phyloP scores from a whole-genome alignment of 2,797 vertebrate genomes.

The Pangasius krempfi region DNA sequence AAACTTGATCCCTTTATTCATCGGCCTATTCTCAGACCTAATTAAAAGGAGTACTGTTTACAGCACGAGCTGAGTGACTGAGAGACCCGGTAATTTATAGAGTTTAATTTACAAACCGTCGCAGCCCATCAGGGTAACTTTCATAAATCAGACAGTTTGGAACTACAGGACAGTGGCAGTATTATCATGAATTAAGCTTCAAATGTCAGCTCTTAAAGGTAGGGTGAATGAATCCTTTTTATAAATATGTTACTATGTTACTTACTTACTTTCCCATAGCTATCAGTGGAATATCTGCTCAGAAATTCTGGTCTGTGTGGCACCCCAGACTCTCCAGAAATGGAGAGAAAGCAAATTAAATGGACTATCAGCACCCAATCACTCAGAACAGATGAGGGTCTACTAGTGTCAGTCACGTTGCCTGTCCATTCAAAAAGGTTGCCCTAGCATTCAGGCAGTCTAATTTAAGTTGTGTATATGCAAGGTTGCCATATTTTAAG shows the following conservation, averaged over 20 bases:
- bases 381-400: neutral
- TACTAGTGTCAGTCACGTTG: neutral
- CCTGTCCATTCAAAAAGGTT: neutral
- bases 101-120: conserved; percentile 8
- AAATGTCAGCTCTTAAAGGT: neutral
- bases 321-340: neutral
- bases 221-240: neutral
- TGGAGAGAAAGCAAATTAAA: neutral
- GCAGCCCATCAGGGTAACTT: neutral
- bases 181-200: neutral
- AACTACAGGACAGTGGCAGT: neutral
- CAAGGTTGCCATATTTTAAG: neutral
- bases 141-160: conserved; percentile 14
- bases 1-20: neutral
- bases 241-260: neutral
- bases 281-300: neutral
- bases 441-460: neutral
- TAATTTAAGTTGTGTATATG: neutral
- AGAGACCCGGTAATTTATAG: conserved; percentile 18
- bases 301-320: neutral
- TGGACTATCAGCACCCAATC: neutral
- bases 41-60: conserved; percentile 28
- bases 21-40: neutral
- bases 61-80: neutral
- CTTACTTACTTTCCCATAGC: neutral